Percentiles rank a stretch among this genome's conserved stretches.
Evolutionary conservation across 2,888 invertebrate genomes (phyloP).

Genomic region (Willowsia nigromaculata): DNA sequence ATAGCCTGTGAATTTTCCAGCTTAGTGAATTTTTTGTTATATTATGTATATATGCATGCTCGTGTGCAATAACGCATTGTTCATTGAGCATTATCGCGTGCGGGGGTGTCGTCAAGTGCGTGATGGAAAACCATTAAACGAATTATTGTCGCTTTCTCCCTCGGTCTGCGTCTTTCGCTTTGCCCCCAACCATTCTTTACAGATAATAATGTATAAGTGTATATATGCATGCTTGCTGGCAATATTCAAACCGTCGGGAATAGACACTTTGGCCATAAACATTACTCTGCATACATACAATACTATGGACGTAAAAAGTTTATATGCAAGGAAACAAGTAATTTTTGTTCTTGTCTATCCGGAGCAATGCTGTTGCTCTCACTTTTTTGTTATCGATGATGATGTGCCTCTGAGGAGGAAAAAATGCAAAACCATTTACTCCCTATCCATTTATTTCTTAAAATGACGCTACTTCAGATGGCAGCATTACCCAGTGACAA

Average conservation of each 20-base stretch:
- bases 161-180: background rate
- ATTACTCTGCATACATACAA: background rate
- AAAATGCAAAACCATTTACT: conserved; percentile 42
- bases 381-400: background rate
- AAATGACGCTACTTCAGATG: background rate
- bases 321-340: background rate
- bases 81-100: conserved; percentile 58
- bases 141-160: conserved; percentile 74
- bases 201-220: background rate
- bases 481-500: background rate
- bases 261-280: background rate
- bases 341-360: background rate
- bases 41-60: background rate
- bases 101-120: conserved; percentile 73
- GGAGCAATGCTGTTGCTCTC: conserved; percentile 43
- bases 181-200: conserved; percentile 23
- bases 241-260: background rate
- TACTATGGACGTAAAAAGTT: background rate
- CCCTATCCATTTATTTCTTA: background rate
- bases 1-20: too few relatives aligned
- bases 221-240: background rate
- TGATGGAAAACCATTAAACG: conserved; percentile 78
- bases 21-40: too few relatives aligned
- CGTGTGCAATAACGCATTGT: background rate
- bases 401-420: conserved; percentile 36